A percentile compares a stretch with the other conserved stretches of the same genome.
Conservation (phyloP, 2,888 invertebrate genomes). For the Microchrysa polita region DNA sequence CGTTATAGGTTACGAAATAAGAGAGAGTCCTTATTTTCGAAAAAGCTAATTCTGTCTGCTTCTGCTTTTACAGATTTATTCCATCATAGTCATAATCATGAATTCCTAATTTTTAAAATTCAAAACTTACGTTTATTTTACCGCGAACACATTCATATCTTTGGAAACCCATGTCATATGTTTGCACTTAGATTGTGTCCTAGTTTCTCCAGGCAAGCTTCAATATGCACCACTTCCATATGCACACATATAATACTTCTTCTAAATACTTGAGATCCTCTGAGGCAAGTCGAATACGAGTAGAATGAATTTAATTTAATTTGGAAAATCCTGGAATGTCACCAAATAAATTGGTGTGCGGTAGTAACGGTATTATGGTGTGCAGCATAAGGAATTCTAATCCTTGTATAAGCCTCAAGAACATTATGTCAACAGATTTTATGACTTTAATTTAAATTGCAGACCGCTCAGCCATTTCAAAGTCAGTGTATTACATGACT, state of each 20-base stretch:
- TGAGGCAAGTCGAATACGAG: neutral
- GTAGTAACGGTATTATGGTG: neutral
- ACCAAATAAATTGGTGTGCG: constrained; percentile 4
- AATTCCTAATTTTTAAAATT: too few species aligned
- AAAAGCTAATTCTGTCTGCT: too few species aligned
- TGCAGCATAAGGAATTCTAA: constrained; percentile 14
- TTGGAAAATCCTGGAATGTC: neutral
- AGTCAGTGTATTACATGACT: neutral
- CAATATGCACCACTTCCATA: neutral
- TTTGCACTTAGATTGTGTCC: neutral
- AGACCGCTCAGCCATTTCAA: neutral
- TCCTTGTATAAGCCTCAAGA: constrained; percentile 4
- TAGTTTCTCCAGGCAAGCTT: neutral
- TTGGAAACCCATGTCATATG: neutral
- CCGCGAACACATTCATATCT: neutral
- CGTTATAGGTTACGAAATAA: too few species aligned
- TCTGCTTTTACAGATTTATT: too few species aligned
- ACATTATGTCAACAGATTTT: constrained; percentile 16
- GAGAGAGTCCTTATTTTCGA: too few species aligned
- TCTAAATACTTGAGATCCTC: too few species aligned
- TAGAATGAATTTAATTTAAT: constrained; percentile 14
- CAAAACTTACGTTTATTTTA: too few species aligned
- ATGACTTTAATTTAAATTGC: constrained; percentile 12
- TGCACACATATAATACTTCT: neutral
- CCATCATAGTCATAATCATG: too few species aligned